phyloP scores from a whole-genome alignment of 1,140 invertebrate species.

The Trissolcus basalis region DNA sequence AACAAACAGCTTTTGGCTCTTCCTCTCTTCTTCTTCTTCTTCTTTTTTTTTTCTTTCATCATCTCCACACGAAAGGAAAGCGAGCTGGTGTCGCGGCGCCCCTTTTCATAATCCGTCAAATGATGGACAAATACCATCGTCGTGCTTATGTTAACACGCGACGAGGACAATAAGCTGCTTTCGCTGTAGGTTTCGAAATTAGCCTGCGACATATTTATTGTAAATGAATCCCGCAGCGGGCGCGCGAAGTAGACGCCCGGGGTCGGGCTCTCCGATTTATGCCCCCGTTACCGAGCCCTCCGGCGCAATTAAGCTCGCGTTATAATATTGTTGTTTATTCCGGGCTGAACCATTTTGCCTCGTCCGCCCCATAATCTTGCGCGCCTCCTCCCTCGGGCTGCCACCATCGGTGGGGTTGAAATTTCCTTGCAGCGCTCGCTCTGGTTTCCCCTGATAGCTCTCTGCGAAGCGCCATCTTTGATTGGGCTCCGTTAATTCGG shows the following conservation, averaged over 20 bases:
- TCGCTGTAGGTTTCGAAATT: slow-evolving; percentile 66
- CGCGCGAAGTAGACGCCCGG: slow-evolving; percentile 49
- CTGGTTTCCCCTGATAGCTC: background rate
- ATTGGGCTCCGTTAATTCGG: slow-evolving; percentile 71
- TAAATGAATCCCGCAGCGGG: slow-evolving; percentile 72
- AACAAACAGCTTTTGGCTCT: slow-evolving; percentile 41
- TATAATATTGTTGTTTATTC: slow-evolving; percentile 76
- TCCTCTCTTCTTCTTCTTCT: background rate
- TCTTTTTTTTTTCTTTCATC: no score
- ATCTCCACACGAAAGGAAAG: no score
- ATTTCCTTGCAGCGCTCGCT: slow-evolving; percentile 25
- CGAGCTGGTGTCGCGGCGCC: background rate
- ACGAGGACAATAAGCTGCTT: slow-evolving; percentile 62
- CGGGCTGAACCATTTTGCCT: slow-evolving; percentile 65
- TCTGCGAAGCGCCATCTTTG: slow-evolving; percentile 60
- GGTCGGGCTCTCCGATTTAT: slow-evolving; percentile 69
- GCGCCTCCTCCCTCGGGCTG: slow-evolving; percentile 45
- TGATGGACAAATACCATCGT: slow-evolving; percentile 44
- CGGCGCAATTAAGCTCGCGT: slow-evolving; percentile 75
- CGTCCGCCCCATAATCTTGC: slow-evolving; percentile 67
- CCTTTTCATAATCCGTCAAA: slow-evolving; percentile 40
- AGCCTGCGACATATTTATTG: slow-evolving; percentile 75
- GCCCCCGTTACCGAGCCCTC: slow-evolving; percentile 72
- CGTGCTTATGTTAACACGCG: slow-evolving; percentile 40
- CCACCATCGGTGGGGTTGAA: slow-evolving; percentile 22